A percentile compares a stretch with the other conserved stretches of the same genome.
These are phyloP conservation scores for Perdita meconis DNA, from an alignment of 2,888 invertebrate genomes.

Conservation along the genomic window DNA sequence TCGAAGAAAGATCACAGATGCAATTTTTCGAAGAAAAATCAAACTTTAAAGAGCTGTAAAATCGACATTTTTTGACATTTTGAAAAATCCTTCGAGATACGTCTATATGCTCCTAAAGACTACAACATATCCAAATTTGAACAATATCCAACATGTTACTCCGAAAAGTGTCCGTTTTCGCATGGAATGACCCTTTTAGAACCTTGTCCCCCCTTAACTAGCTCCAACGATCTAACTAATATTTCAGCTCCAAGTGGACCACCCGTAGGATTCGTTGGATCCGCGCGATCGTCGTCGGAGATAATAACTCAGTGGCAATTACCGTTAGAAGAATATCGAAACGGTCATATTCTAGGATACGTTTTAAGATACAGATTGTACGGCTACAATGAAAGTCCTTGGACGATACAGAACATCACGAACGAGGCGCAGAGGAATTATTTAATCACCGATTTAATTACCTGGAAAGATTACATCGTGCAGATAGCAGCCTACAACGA, in stretches of 20 bases:
- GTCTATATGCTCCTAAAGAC: too few species aligned
- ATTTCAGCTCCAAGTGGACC: constrained; percentile 96
- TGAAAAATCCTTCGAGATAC: too few species aligned
- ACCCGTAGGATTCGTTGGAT: constrained; percentile 97
- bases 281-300: constrained; percentile 96
- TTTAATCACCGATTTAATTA: constrained; percentile 96
- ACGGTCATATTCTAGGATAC: constrained; percentile 97
- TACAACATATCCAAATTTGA: too few species aligned
- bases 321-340: constrained; percentile 96
- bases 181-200: too few species aligned
- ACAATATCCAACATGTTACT: too few species aligned
- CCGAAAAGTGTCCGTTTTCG: too few species aligned
- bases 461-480: constrained; percentile 98
- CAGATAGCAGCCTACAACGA: constrained; percentile 99
- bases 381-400: constrained; percentile 96
- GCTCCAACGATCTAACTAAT: too few species aligned
- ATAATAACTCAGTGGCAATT: constrained; percentile 99
- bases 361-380: constrained; percentile 95
- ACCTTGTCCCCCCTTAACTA: too few species aligned
- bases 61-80: too few species aligned
- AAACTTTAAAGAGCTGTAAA: too few species aligned
- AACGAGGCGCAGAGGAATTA: constrained; percentile 96
- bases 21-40: too few species aligned
- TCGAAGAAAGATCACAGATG: too few species aligned
- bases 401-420: constrained; percentile 96